Conservation (phyloP, 2,888 invertebrate genomes). For the Leucophora obtusa region DNA sequence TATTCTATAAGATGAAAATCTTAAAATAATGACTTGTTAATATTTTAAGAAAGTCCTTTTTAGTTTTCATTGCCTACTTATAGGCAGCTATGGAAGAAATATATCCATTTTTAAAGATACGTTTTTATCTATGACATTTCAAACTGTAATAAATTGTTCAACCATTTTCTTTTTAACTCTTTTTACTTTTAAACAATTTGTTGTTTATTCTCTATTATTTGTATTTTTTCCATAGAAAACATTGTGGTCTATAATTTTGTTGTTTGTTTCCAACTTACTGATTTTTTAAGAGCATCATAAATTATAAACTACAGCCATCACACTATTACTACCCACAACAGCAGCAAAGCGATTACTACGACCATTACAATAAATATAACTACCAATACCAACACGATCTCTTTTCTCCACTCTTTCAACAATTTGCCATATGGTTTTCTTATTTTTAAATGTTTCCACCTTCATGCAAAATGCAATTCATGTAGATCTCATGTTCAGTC, state of each 20-base stretch:
- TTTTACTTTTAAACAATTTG: background rate
- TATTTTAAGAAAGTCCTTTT: too few relatives aligned
- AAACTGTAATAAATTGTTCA: background rate
- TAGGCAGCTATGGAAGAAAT: too few relatives aligned
- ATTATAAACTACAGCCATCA: slow-evolving; percentile 50
- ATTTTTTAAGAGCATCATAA: slow-evolving; percentile 63
- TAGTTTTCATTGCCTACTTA: too few relatives aligned
- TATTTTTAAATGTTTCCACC: slow-evolving; percentile 49
- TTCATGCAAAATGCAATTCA: slow-evolving; percentile 59
- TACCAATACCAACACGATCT: slow-evolving; percentile 18
- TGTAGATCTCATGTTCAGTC: slow-evolving; percentile 45
- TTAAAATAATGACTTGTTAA: too few relatives aligned
- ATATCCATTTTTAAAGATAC: too few relatives aligned
- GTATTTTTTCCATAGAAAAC: background rate
- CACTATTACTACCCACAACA: background rate
- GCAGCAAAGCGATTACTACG: slow-evolving; percentile 9
- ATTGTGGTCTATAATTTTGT: slow-evolving; percentile 36
- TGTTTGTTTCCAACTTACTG: slow-evolving; percentile 53
- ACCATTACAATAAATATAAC: background rate
- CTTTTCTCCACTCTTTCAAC: slow-evolving; percentile 20
- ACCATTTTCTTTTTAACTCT: background rate
- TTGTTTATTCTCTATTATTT: background rate
- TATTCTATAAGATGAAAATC: too few relatives aligned
- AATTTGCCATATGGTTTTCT: slow-evolving; percentile 31
- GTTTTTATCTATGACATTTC: too few relatives aligned